Percentiles rank a stretch among this genome's conserved stretches.
Evolutionary conservation across 2,113 vertebrate species (phyloP).

Genomic region (Rostratula benghalensis): DNA sequence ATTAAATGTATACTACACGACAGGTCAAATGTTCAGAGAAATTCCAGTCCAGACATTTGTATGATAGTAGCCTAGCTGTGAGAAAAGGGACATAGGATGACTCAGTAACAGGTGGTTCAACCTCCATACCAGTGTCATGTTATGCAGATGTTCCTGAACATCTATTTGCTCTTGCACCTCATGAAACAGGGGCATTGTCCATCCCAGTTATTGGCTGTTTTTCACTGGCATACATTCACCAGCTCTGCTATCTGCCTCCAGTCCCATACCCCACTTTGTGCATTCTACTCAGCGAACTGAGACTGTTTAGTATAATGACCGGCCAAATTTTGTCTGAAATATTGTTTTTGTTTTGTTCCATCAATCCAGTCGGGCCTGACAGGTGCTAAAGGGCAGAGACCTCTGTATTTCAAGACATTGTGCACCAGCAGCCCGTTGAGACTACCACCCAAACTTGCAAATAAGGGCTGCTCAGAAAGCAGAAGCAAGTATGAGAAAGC

Average conservation of each 20-base stretch:
- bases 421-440: neutral
- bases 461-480: neutral
- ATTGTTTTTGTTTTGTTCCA: neutral
- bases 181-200: neutral
- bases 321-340: neutral
- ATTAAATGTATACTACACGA: neutral
- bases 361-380: accelerated
- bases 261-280: accelerated
- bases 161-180: neutral
- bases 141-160: neutral
- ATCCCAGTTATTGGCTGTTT: neutral
- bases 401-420: neutral
- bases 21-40: neutral
- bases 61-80: neutral
- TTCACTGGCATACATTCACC: neutral
- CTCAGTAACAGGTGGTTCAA: neutral
- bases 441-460: neutral
- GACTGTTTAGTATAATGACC: neutral
- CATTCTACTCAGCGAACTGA: neutral
- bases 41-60: neutral
- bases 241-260: neutral
- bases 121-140: neutral
- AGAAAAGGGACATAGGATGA: neutral
- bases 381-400: neutral
- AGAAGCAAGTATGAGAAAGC: neutral